Percentiles rank a stretch among this genome's conserved stretches.
phyloP scores from a whole-genome alignment of 2,888 invertebrate genomes.

The Anthophora plumipes region DNA sequence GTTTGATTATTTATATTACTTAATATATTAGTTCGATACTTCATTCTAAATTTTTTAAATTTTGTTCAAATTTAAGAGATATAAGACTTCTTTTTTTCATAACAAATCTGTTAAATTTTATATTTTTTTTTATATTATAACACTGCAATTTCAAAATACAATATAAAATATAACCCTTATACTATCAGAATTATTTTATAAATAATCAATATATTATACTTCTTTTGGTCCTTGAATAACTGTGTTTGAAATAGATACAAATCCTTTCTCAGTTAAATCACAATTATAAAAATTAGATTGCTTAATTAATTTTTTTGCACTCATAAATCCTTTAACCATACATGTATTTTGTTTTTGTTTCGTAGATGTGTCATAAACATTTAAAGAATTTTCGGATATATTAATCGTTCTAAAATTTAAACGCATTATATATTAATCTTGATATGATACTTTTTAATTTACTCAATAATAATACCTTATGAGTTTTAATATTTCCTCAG shows the following conservation, averaged over 20 bases:
- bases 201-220: slow-evolving; percentile 13
- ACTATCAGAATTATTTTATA: background rate
- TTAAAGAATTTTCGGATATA: slow-evolving; percentile 8
- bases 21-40: background rate
- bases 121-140: background rate
- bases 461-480: slow-evolving; percentile 56
- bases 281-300: slow-evolving; percentile 6
- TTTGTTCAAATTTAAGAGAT: slow-evolving; percentile 54
- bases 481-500: slow-evolving; percentile 62
- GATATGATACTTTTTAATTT: background rate
- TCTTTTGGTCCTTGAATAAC: background rate
- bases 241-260: background rate
- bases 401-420: slow-evolving; percentile 51
- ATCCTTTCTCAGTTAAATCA: background rate
- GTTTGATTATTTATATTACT: background rate
- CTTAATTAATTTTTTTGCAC: slow-evolving; percentile 36
- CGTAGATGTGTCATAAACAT: background rate
- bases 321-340: slow-evolving; percentile 25
- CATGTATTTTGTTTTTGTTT: background rate
- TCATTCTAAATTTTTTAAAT: slow-evolving; percentile 2
- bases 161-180: slow-evolving; percentile 4
- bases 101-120: slow-evolving; percentile 52
- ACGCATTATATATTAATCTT: background rate
- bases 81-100: slow-evolving; percentile 74
- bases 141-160: slow-evolving; percentile 38